Percentiles rank a stretch among this genome's conserved stretches.
These are phyloP conservation scores for Clusia tigrina DNA, from an alignment of 2,888 invertebrate genomes.

Conservation along the genomic window DNA sequence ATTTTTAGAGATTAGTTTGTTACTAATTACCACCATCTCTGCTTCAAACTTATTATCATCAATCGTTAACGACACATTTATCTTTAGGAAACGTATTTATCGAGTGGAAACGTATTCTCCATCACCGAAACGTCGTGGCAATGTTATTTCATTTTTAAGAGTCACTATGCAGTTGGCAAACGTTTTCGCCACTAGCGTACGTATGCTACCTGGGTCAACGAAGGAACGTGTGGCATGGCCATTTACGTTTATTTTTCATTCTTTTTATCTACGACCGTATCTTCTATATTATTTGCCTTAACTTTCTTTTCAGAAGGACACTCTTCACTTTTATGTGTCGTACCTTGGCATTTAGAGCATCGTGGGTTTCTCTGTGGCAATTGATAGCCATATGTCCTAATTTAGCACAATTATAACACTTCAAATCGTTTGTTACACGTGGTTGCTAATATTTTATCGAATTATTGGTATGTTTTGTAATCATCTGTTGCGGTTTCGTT, in stretches of 20 bases:
- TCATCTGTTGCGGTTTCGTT: constrained; percentile 20
- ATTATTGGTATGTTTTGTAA: constrained; percentile 20
- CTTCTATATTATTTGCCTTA: not conserved
- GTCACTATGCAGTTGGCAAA: no score
- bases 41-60: constrained; percentile 2
- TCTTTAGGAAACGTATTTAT: no score
- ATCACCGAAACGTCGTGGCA: constrained; percentile 21
- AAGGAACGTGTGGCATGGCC: constrained; percentile 7
- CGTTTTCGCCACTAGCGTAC: constrained; percentile 12
- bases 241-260: constrained; percentile 13
- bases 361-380: constrained; percentile 18
- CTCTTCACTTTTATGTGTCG: constrained; percentile 11
- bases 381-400: constrained; percentile 17
- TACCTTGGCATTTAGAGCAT: constrained; percentile 8
- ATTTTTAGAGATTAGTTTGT: constrained; percentile 16
- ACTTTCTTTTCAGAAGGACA: not conserved
- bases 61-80: constrained; percentile 5
- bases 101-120: constrained; percentile 16
- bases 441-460: no score
- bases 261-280: not conserved
- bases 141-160: no score
- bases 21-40: constrained; percentile 16
- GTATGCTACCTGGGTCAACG: constrained; percentile 19
- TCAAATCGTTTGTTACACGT: not conserved
- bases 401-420: constrained; percentile 25